phyloP scores from a whole-genome alignment of 2,888 invertebrate species.

The Drosophila longiperda region DNA sequence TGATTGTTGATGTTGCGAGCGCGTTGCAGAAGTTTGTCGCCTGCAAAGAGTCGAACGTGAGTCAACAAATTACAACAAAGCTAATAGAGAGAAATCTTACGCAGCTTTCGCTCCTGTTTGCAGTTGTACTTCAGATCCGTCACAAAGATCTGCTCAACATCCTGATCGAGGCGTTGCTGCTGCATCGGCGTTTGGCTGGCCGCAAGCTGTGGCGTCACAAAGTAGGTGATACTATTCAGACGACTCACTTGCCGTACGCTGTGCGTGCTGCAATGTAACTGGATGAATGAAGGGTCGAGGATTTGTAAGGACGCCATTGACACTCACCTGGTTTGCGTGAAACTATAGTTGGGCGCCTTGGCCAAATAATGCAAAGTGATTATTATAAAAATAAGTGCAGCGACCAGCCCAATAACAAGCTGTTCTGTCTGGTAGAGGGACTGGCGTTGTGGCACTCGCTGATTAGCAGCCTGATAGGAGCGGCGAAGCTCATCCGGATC shows the following conservation, averaged over 20 bases:
- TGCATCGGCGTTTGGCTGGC: constrained; percentile 36
- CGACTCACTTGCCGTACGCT: constrained; percentile 88
- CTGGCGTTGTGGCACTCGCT: constrained; percentile 75
- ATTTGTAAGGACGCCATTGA: background rate
- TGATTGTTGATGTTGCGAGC: constrained; percentile 53
- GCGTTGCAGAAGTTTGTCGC: constrained; percentile 64
- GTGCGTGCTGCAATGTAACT: constrained; percentile 47
- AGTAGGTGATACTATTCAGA: constrained; percentile 95
- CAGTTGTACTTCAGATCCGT: constrained; percentile 60
- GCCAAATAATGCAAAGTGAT: constrained; percentile 57
- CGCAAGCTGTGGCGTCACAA: constrained; percentile 95
- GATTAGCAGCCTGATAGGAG: constrained; percentile 76
- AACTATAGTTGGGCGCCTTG: constrained; percentile 92
- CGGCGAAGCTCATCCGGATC: constrained; percentile 85
- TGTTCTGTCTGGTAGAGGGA: constrained; percentile 66
- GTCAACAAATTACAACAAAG: background rate
- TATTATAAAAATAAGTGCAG: constrained; percentile 92
- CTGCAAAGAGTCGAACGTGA: constrained; percentile 30
- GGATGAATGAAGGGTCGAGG: background rate
- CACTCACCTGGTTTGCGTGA: constrained; percentile 88
- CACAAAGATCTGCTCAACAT: constrained; percentile 61
- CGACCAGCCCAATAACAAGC: constrained; percentile 64
- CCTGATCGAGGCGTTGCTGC: constrained; percentile 49
- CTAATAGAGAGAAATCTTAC: constrained; percentile 52
- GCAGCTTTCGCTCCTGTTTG: constrained; percentile 61